These are phyloP conservation scores for Manis javanica DNA, from an alignment of 2,797 vertebrate species.

Conservation along the genomic window DNA sequence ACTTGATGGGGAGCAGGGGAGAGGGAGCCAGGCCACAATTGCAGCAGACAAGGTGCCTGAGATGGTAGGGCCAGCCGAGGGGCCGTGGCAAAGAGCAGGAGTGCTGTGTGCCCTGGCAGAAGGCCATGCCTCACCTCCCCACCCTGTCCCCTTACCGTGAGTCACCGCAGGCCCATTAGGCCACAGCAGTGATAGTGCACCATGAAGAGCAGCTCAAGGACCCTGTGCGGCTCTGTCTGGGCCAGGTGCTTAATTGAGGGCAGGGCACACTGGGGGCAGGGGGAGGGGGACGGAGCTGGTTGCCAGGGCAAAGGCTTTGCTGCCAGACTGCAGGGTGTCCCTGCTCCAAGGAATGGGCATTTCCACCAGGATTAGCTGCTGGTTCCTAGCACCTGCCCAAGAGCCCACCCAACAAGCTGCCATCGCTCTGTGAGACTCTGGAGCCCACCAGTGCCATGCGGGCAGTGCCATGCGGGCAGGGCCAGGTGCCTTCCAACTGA, in stretches of 20 bases:
- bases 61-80: not conserved
- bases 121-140: not conserved
- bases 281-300: not conserved
- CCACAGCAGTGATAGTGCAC: not conserved
- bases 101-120: not conserved
- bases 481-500: not conserved
- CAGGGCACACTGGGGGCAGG: not conserved
- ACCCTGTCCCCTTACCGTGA: not conserved
- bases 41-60: not conserved
- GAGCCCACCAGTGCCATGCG: not conserved
- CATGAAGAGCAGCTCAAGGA: conserved; percentile 11
- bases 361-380: not conserved
- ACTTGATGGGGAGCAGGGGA: not conserved
- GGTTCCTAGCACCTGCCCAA: not conserved
- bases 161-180: not conserved
- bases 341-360: not conserved
- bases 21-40: not conserved
- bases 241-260: not conserved
- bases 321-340: not conserved
- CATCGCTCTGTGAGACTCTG: not conserved
- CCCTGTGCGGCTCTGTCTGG: not conserved
- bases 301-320: not conserved
- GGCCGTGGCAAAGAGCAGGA: not conserved
- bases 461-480: too few relatives aligned
- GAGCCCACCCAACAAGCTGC: not conserved